These are phyloP conservation scores for Cephus pulcher DNA, from an alignment of 2,888 invertebrate genomes.

Conservation along the genomic window DNA sequence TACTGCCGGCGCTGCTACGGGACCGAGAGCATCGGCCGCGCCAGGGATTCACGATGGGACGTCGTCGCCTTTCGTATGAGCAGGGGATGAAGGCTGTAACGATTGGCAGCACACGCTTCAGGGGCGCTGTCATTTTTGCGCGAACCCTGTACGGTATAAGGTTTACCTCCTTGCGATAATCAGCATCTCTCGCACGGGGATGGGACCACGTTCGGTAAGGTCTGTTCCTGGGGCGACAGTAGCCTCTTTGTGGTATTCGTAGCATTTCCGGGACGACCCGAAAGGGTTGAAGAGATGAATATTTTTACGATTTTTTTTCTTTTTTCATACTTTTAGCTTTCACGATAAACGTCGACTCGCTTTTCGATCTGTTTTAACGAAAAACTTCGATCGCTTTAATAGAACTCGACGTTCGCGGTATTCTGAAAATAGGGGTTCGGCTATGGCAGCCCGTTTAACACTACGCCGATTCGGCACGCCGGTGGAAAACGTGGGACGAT, in stretches of 20 bases:
- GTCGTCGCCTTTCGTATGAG: not conserved
- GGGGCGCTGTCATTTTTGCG: not conserved
- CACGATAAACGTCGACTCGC: not conserved
- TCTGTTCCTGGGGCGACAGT: not conserved
- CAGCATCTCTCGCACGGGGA: not conserved
- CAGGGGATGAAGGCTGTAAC: not conserved
- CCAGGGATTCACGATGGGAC: conserved; percentile 2
- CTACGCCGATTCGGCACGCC: not conserved
- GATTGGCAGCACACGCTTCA: not conserved
- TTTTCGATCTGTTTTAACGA: not conserved
- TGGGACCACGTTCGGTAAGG: not conserved
- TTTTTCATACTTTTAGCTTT: not conserved
- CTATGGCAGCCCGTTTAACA: not conserved
- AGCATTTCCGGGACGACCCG: not conserved
- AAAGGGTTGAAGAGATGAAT: not conserved
- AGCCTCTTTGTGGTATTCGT: not conserved
- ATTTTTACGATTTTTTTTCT: not conserved
- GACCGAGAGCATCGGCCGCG: not conserved
- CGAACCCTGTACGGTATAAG: not conserved
- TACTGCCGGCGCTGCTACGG: not conserved
- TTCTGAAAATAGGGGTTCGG: not conserved
- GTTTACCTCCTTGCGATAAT: not conserved
- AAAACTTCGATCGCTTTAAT: not conserved
- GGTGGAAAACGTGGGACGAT: not conserved
- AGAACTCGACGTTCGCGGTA: not conserved